Evolutionary conservation across 1,140 invertebrate species (phyloP), one percentile per base, ranked within the genome.

Genomic region (Lamellibrachia luymesi): DNA sequence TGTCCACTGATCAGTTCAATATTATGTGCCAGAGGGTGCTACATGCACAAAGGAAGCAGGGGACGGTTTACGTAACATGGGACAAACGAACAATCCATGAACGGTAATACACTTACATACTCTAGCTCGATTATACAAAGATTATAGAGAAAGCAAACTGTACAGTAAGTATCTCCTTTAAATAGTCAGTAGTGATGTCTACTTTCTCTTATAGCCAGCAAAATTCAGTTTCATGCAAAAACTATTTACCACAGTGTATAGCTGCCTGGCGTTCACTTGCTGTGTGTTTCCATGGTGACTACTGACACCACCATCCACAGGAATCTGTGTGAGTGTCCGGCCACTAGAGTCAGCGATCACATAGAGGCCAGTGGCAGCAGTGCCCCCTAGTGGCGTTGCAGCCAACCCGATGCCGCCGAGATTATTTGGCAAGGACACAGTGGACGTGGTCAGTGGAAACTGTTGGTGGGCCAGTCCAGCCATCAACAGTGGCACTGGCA

Each of bases 401-500:
- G 64, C 64, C 17, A 80, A 80, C 7, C 64, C 64, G 17, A 80
- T 80, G 64, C 64, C 64, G 64, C 64, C 64, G 64, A 80, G 64
- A 22, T 80, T 10, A 80, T 22, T 80, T 17, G 64, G 64, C 64
- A 80, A 22, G 1, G 64, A 80, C 64, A 80, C 64, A 17, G 64
- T 80, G 64, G 64, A 80, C 5, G 64, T 6, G 64, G 64, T 80
- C 64, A 80, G 64, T 22, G 64, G 64, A 22, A 17, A 80, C 64
- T 80, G 64, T 22, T 80, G 64, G 2, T 80, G 64, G 64, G 64
- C 25, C 2, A 80, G 64, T 80, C 64, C 64, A 80, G 64, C 64
- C 64, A 80, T 80, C 64, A 80, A 80, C 64, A 95, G 92, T 27
- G 95, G 94, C 13, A 95, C 93, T 64, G 95, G 94, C 13, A 95